Conservation (phyloP, 1,140 invertebrate species). For the Habropoda laboriosa region DNA sequence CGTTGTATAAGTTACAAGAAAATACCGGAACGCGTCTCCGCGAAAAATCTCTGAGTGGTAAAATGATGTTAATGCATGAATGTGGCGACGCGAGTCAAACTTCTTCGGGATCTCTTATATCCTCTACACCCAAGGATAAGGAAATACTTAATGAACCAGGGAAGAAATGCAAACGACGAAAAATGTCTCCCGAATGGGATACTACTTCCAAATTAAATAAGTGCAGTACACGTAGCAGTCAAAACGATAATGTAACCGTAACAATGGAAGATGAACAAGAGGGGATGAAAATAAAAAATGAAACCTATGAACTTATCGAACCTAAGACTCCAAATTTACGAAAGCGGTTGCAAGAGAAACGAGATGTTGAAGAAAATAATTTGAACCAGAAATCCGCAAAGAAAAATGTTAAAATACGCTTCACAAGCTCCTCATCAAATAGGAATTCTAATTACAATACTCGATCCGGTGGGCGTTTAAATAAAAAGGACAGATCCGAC, state of each 20-base stretch:
- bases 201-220: slow-evolving; percentile 23
- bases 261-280: background rate
- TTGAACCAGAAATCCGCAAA: background rate
- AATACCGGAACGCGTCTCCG: background rate
- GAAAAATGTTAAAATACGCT: background rate
- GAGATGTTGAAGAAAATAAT: background rate
- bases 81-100: too few species aligned
- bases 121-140: slow-evolving; percentile 56
- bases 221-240: too few species aligned
- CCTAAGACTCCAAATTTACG: slow-evolving; percentile 62
- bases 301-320: slow-evolving; percentile 70
- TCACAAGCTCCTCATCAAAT: background rate
- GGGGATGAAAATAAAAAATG: slow-evolving; percentile 17
- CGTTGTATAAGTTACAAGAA: background rate
- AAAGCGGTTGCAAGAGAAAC: background rate
- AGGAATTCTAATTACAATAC: background rate
- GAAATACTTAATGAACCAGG: slow-evolving; percentile 31
- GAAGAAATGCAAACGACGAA: background rate
- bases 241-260: slow-evolving; percentile 2
- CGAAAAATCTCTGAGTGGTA: background rate
- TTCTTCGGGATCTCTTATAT: slow-evolving; percentile 25
- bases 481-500: background rate
- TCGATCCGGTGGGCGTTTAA: background rate
- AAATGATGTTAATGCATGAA: too few species aligned
- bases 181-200: background rate